Conservation (phyloP, 2,888 invertebrate genomes). For the Phyto melanocephala region DNA sequence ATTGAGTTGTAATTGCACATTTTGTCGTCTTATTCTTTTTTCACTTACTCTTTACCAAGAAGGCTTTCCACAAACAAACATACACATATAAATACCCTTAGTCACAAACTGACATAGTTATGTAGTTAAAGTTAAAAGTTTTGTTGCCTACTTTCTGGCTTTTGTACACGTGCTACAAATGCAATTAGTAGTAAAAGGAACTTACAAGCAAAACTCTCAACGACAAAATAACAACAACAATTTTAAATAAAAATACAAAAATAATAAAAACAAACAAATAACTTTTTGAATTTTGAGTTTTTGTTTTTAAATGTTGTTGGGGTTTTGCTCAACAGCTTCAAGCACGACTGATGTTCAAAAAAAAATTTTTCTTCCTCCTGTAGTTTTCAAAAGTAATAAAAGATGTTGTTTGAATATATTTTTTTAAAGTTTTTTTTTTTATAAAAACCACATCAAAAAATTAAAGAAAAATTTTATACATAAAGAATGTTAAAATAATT, state of each 20-base stretch:
- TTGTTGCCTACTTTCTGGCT: conserved; percentile 64
- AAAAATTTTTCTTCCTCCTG: background rate
- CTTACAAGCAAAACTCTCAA: conserved; percentile 58
- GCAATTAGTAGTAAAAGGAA: conserved; percentile 62
- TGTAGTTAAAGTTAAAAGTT: conserved; percentile 58
- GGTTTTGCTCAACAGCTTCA: conserved; percentile 42
- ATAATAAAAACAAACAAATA: conserved; percentile 36
- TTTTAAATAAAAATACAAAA: conserved; percentile 26
- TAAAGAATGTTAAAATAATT: conserved; percentile 21
- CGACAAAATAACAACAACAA: conserved; percentile 1
- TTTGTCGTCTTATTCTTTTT: conserved; percentile 49
- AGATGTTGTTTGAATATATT: conserved; percentile 43
- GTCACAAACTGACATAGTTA: conserved; percentile 14
- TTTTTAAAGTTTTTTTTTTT: background rate
- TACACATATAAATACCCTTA: background rate
- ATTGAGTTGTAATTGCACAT: conserved; percentile 63
- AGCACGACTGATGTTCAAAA: conserved; percentile 50
- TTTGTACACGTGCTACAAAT: conserved; percentile 65
- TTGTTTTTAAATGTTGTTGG: conserved; percentile 42
- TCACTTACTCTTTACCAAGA: background rate
- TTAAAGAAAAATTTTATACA: background rate
- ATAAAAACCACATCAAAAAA: background rate
- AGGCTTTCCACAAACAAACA: conserved; percentile 7
- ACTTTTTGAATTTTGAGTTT: conserved; percentile 57
- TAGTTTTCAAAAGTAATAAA: conserved; percentile 42